Evolutionary conservation across 2,888 invertebrate species (phyloP), one percentile per base, ranked within the genome.

Genomic region (Megamerina dolium): DNA sequence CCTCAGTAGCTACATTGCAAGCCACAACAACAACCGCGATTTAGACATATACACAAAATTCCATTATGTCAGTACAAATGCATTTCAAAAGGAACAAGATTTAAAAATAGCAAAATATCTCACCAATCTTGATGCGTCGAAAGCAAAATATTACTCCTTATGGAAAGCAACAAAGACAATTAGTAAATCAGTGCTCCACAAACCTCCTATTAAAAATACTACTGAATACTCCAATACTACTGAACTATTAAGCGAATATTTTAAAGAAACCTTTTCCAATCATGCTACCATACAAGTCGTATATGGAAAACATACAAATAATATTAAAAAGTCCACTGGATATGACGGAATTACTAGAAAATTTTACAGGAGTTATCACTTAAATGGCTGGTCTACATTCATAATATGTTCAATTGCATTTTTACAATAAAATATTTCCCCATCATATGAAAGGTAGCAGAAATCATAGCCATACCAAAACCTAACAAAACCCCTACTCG

Each of bases 81-180:
- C n/a, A n/a, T n/a, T n/a, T n/a, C n/a, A n/a, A n/a, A n/a, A n/a
- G n/a, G n/a, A n/a, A n/a, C n/a, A n/a, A n/a, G n/a, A n/a, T n/a
- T n/a, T n/a, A 23, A 23, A 23, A 8, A 10, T 23, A 10, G 6
- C 23, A 23, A 23, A 23, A 8, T 23, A 8, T 23, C 6, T 23
- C 23, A 8, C 23, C 6, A 23, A 10, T 8, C 10, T 23, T 6
- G 10, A 10, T 23, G 23, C 23, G 8, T 8, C 23, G 8, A 23
- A 23, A 23, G 23, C 10, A 8, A 23, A 8, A 23, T 8, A 23
- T 23, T 23, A 23, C 23, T 23, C 10, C 23, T 23, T n/a, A 16
- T 18, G 35, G 21, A 34, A 34, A 34, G 35, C 30, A 26, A 45
- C 20, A 16, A 32, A 23, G 23, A 8, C 8, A 8, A 23, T 6